These are phyloP conservation scores for Capreolus pygargus DNA, from an alignment of 2,113 vertebrate genomes.

Conservation along the genomic window DNA sequence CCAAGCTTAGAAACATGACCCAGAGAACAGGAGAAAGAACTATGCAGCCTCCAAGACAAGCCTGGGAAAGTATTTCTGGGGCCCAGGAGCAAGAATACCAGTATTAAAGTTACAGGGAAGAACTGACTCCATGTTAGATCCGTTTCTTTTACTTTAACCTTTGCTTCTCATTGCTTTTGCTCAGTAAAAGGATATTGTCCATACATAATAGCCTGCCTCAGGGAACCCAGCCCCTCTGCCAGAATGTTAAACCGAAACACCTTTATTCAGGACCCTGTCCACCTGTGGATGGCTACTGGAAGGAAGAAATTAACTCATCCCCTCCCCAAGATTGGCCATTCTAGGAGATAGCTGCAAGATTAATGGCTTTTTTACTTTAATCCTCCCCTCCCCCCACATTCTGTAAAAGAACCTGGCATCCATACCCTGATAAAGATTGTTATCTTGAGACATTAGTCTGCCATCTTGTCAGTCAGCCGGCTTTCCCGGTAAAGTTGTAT, in stretches of 20 bases:
- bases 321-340: not conserved
- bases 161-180: not conserved
- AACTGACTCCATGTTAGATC: not conserved
- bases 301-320: not conserved
- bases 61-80: not conserved
- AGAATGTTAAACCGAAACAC: not conserved
- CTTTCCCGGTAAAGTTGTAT: not conserved
- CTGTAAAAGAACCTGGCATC: not conserved
- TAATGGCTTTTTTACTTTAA: not conserved
- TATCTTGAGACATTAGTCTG: not conserved
- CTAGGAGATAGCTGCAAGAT: not conserved
- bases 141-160: not conserved
- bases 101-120: not conserved
- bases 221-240: not conserved
- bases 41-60: not conserved
- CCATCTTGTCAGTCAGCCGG: not conserved
- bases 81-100: not conserved
- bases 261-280: not conserved
- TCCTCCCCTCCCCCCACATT: not conserved
- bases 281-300: not conserved
- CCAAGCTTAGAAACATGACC: not conserved
- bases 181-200: not conserved
- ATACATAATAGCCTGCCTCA: not conserved
- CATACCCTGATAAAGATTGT: not conserved
- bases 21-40: not conserved